A percentile compares a stretch with the other conserved stretches of the same genome.
phyloP scores from a whole-genome alignment of 2,113 vertebrate species.

The Syrmaticus mikado region DNA sequence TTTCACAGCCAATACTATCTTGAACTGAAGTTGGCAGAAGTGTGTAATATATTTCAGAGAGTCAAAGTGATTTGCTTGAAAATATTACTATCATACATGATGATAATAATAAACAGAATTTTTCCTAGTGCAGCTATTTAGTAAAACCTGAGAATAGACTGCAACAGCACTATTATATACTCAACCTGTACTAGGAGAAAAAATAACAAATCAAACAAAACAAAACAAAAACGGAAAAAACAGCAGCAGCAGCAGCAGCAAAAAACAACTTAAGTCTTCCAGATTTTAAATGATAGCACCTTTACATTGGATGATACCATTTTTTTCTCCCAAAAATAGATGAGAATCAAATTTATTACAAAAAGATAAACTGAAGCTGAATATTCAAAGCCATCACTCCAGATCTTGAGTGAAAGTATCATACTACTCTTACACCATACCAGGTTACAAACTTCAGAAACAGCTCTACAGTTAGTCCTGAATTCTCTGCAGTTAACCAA shows the following conservation, averaged over 20 bases:
- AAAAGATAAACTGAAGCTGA: not conserved
- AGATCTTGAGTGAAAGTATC: not conserved
- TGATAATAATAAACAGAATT: not conserved
- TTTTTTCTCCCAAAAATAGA: not conserved
- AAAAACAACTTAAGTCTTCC: not conserved
- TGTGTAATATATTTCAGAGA: not conserved
- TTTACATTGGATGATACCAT: not conserved
- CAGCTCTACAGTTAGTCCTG: not conserved
- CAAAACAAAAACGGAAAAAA: not conserved
- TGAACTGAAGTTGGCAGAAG: not conserved
- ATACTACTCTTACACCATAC: not conserved
- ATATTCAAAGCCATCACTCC: not conserved
- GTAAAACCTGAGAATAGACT: not conserved
- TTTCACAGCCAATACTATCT: not conserved
- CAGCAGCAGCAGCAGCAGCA: not conserved
- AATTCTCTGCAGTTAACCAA: not conserved
- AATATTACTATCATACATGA: not conserved
- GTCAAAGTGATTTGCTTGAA: not conserved
- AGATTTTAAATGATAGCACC: not conserved
- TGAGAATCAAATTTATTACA: not conserved
- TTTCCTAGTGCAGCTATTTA: not conserved
- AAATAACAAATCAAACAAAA: not conserved
- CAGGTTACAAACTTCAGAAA: not conserved
- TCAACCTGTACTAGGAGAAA: not conserved
- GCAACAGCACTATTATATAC: not conserved